Evolutionary conservation across 2,797 vertebrate genomes (phyloP).

Genomic region (Botia almorhae): DNA sequence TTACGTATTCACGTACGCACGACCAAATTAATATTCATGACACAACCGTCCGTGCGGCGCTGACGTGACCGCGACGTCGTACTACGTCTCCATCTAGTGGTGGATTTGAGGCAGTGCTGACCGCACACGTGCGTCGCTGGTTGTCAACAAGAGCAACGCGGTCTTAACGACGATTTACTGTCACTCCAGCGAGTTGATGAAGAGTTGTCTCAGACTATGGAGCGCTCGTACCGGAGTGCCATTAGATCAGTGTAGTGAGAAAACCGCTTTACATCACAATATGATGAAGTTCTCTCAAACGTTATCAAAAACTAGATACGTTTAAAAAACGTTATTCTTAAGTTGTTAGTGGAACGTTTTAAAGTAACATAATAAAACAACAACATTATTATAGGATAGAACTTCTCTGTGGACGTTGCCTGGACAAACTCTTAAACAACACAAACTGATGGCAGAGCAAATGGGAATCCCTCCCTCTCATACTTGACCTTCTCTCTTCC

Average conservation of each 20-base stretch:
- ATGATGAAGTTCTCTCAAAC: too few relatives aligned
- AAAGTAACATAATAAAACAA: too few relatives aligned
- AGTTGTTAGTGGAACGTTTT: too few relatives aligned
- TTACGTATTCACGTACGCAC: background rate
- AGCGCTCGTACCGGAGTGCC: background rate
- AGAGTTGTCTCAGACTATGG: constrained; percentile 3
- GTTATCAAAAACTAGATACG: too few relatives aligned
- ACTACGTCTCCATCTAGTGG: constrained; percentile 33
- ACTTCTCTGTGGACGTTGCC: constrained; percentile 77
- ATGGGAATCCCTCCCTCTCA: constrained; percentile 77
- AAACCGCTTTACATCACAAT: too few relatives aligned
- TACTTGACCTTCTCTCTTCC: constrained; percentile 79
- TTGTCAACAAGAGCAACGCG: constrained; percentile 43
- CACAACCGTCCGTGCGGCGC: background rate
- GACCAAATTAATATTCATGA: too few relatives aligned
- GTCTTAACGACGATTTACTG: constrained; percentile 10
- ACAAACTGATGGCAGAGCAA: constrained; percentile 77
- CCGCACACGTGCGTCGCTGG: constrained; percentile 20
- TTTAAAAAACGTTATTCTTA: too few relatives aligned
- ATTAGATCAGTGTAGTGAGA: too few relatives aligned
- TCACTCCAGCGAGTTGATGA: background rate
- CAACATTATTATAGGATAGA: too few relatives aligned
- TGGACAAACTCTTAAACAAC: constrained; percentile 76
- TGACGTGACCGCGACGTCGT: background rate
- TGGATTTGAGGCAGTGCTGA: background rate